These are phyloP conservation scores for Rallus limicola DNA, from an alignment of 2,113 vertebrate species.

Conservation along the genomic window DNA sequence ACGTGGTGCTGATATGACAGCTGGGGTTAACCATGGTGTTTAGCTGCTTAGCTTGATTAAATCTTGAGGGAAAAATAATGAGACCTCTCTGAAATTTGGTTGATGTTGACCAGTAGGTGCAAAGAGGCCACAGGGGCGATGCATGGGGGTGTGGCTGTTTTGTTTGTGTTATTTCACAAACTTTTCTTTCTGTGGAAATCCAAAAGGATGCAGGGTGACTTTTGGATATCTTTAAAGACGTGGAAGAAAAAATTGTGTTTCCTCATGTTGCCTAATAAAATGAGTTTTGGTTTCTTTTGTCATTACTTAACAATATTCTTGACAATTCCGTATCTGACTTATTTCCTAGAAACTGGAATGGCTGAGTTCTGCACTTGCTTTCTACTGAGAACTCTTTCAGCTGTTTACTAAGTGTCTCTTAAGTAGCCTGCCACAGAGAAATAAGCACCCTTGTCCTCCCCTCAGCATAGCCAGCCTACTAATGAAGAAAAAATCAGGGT, in stretches of 20 bases:
- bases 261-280: not conserved
- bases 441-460: not conserved
- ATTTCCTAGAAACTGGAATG: not conserved
- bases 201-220: not conserved
- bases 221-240: not conserved
- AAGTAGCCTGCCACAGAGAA: not conserved
- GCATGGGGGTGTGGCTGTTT: not conserved
- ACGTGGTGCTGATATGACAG: too few relatives aligned
- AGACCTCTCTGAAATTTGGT: not conserved
- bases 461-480: not conserved
- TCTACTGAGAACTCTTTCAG: not conserved
- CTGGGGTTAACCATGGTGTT: not conserved
- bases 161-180: not conserved
- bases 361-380: not conserved
- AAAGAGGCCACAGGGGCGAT: not conserved
- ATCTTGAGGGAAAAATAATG: not conserved
- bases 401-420: not conserved
- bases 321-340: too few relatives aligned
- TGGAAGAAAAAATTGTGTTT: not conserved
- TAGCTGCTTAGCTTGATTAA: not conserved
- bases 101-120: not conserved
- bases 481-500: not conserved
- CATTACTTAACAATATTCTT: too few relatives aligned
- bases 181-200: not conserved
- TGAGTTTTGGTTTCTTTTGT: not conserved